phyloP scores from a whole-genome alignment of 1,140 invertebrate species.

The Carposina sasakii region DNA sequence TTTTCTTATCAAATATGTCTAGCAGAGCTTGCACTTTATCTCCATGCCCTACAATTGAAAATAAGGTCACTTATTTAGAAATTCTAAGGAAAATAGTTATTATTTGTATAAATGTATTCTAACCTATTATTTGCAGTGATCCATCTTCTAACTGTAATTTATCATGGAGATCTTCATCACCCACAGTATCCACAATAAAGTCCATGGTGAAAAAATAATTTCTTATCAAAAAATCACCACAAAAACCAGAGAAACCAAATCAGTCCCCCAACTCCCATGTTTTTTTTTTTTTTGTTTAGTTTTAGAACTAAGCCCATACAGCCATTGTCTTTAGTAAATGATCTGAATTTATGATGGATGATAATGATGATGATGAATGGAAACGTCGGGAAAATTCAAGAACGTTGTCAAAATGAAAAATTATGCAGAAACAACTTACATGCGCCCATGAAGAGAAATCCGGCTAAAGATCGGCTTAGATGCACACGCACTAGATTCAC shows the following conservation, averaged over 20 bases:
- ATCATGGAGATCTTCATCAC: conserved; percentile 43
- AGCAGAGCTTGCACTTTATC: conserved; percentile 40
- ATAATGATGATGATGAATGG: no score
- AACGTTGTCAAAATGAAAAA: no score
- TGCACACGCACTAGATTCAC: no score
- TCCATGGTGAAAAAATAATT: conserved; percentile 33
- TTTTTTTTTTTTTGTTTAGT: no score
- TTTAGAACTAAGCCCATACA: no score
- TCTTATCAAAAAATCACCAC: neutral
- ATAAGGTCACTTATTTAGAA: neutral
- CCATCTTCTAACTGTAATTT: conserved; percentile 45
- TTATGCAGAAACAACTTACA: no score
- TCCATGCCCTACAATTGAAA: conserved; percentile 39
- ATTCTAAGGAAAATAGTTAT: neutral
- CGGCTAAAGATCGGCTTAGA: no score
- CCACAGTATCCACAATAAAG: conserved; percentile 56
- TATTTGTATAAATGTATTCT: conserved; percentile 23
- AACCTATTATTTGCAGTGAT: conserved; percentile 52
- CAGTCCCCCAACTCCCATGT: no score
- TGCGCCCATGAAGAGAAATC: no score
- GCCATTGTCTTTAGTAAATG: no score
- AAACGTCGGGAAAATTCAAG: no score
- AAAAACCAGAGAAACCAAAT: neutral
- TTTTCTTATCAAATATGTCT: conserved; percentile 49
- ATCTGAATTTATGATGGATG: no score